Evolutionary conservation across 2,797 vertebrate genomes (phyloP).

Genomic region (Neomorphus geoffroyi): DNA sequence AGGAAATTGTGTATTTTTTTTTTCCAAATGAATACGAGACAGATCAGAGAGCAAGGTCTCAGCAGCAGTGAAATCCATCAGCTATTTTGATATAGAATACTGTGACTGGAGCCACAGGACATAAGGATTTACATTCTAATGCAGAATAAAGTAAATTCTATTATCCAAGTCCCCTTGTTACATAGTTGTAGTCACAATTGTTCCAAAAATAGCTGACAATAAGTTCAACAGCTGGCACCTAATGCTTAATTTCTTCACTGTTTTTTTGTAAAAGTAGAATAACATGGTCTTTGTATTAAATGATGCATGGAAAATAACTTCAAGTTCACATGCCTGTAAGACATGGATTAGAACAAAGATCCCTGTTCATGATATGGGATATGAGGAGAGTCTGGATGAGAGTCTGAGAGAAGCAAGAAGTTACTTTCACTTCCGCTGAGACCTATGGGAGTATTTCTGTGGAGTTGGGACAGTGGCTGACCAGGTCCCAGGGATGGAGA

Average conservation of each 20-base stretch:
- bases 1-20: background rate
- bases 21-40: background rate
- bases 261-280: background rate
- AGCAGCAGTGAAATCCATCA: background rate
- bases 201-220: background rate
- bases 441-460: background rate
- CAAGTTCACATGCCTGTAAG: background rate
- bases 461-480: background rate
- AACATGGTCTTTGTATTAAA: background rate
- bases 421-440: background rate
- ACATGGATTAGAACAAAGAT: background rate
- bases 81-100: background rate
- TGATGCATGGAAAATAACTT: background rate
- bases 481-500: background rate
- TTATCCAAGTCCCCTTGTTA: background rate
- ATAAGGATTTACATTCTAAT: background rate
- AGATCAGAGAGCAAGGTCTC: conserved; percentile 35
- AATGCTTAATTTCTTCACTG: background rate
- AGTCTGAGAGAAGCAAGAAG: background rate
- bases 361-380: background rate
- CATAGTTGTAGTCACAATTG: background rate
- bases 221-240: background rate
- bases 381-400: background rate
- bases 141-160: background rate
- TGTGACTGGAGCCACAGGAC: background rate